Base-by-base conservation (phyloP, 2,113 vertebrate genomes). In the Elephantulus edwardii region DNA sequence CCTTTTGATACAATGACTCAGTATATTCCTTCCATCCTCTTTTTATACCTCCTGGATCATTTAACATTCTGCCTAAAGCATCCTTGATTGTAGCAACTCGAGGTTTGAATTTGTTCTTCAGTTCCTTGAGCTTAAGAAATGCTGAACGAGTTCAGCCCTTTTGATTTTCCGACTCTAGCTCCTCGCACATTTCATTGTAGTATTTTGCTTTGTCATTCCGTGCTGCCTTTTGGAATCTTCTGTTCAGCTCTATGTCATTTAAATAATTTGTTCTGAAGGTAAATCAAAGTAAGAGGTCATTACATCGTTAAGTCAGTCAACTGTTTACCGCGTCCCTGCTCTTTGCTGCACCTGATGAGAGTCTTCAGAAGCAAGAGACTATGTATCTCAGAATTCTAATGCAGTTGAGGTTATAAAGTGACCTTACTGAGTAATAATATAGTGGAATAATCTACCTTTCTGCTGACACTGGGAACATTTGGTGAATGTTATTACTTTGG, bases 161-260 rank as follows among this genome's bases (percentile, higher is more conserved):
- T n/a, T n/a, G n/a, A n/a, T n/a, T n/a, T n/a, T n/a, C n/a, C n/a
- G n/a, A n/a, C n/a, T n/a, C n/a, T n/a, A n/a, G n/a, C n/a, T n/a
- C n/a, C n/a, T n/a, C n/a, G n/a, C n/a, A n/a, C n/a, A n/a, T n/a
- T n/a, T n/a, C n/a, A n/a, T n/a, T n/a, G n/a, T n/a, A n/a, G n/a
- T n/a, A n/a, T n/a, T n/a, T n/a, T n/a, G n/a, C n/a, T n/a, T n/a
- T n/a, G n/a, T n/a, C n/a, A n/a, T n/a, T n/a, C n/a, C n/a, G n/a
- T n/a, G n/a, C n/a, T n/a, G n/a, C n/a, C n/a, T n/a, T n/a, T n/a
- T n/a, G n/a, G n/a, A n/a, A n/a, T n/a, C n/a, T n/a, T n/a, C n/a
- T n/a, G n/a, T n/a, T n/a, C n/a, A n/a, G n/a, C n/a, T n/a, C 62
- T 74, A 48, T 89, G n/a, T 28, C 13, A 79, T 40, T 88, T 89